Percentiles rank a stretch among this genome's conserved stretches.
These are phyloP conservation scores for Eurois occulta DNA, from an alignment of 2,888 invertebrate species.

Conservation along the genomic window DNA sequence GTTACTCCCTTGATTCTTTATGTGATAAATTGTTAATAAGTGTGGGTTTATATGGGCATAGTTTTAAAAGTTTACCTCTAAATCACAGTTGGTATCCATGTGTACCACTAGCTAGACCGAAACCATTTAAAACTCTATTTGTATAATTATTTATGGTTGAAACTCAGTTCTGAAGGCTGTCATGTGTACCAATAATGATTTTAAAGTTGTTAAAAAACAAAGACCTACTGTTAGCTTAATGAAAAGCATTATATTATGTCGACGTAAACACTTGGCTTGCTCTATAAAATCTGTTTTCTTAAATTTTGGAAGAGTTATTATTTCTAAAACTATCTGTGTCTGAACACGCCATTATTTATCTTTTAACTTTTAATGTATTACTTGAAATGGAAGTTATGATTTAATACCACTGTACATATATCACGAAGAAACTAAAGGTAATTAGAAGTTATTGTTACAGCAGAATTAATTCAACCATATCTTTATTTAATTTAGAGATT, in stretches of 20 bases:
- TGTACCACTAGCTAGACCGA: not conserved
- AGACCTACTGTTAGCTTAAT: not conserved
- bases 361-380: slow-evolving; percentile 3
- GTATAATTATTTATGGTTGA: not conserved
- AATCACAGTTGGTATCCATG: not conserved
- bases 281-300: not conserved
- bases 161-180: not conserved
- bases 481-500: not conserved
- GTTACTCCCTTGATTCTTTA: slow-evolving; percentile 23
- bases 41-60: slow-evolving; percentile 16
- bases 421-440: not conserved
- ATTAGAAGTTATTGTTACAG: not conserved
- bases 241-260: not conserved
- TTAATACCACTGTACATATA: slow-evolving; percentile 35
- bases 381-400: slow-evolving; percentile 34
- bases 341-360: slow-evolving; percentile 12
- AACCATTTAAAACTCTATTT: not conserved
- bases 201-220: not conserved
- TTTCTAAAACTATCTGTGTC: slow-evolving; percentile 5
- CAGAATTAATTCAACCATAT: not conserved
- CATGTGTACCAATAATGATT: not conserved
- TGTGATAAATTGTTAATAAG: slow-evolving; percentile 31
- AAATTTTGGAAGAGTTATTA: not conserved
- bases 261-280: not conserved
- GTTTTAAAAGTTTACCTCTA: not conserved